Evolutionary conservation across 2,113 vertebrate species (phyloP).

Genomic region (Esox niger): DNA sequence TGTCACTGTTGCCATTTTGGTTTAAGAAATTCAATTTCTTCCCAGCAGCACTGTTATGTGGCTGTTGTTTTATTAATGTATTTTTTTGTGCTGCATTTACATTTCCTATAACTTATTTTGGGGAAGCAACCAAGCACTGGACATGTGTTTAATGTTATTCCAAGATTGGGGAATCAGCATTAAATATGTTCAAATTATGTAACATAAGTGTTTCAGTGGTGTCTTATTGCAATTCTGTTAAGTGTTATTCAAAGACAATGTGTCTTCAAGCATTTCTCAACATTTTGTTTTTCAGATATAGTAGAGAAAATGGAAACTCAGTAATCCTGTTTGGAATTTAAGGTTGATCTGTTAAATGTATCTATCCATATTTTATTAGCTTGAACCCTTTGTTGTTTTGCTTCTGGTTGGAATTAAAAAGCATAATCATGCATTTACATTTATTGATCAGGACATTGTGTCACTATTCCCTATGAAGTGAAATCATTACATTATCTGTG

Average conservation of each 20-base stretch:
- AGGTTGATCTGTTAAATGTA: conserved; percentile 50
- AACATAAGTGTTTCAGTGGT: conserved; percentile 46
- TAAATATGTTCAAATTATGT: conserved; percentile 36
- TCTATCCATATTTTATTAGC: conserved; percentile 40
- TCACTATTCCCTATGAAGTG: too few species aligned
- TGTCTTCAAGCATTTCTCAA: conserved; percentile 8
- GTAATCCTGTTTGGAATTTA: conserved; percentile 40
- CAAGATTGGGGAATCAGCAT: conserved; percentile 8
- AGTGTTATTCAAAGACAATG: conserved; percentile 21
- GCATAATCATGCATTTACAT: conserved; percentile 9
- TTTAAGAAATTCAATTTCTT: not conserved
- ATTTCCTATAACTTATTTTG: conserved; percentile 64
- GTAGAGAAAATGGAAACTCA: not conserved
- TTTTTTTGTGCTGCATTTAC: conserved; percentile 62
- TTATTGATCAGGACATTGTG: conserved; percentile 12
- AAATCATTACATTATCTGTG: too few species aligned
- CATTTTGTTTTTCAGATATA: conserved; percentile 20
- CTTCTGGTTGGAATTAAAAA: conserved; percentile 17
- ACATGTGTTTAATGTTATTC: conserved; percentile 8
- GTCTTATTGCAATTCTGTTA: conserved; percentile 30
- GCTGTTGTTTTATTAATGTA: conserved; percentile 48
- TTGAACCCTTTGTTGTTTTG: conserved; percentile 37
- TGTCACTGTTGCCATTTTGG: not conserved
- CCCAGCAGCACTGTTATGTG: conserved; percentile 19
- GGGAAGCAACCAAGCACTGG: conserved; percentile 39